Evolutionary conservation across 2,797 vertebrate species (phyloP), one percentile per base, ranked within the genome.

Genomic region (Uromys caudimaculatus): DNA sequence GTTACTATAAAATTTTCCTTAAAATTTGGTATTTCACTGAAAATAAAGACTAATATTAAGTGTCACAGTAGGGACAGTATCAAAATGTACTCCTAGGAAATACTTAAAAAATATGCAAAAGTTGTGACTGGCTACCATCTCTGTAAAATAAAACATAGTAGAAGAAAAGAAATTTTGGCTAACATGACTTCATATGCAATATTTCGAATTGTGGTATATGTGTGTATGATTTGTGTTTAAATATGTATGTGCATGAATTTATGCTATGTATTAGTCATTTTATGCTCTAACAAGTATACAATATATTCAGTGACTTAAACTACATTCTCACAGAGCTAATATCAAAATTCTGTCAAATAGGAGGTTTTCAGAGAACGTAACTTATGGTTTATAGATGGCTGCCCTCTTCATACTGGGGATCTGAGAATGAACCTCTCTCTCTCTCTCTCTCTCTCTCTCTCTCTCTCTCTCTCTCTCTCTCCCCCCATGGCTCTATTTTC

Each of bases 401-500:
- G 8, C 56, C n/a, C 62, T 13, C 5, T 16, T 73, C 21, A 29
- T 6, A 2, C 32, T 23, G 29, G 17, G 6, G 3, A n/a, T 10
- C 47, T 4, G 29, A 84, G 2, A 73, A 23, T 17, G 9, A 19
- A 2, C 4, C 12, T 10, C 11, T 38, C 27, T 71, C 38, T 35
- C 27, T 67, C 29, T 35, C 29, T 67, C 64, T 67, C 32, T 35
- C 64, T 35, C 64, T 67, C 64, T 67, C 64, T 16, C 64, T 64
- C 62, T 64, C 62, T 64, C 62, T 64, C 62, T 64, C 62, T 64
- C 62, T 32, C 62, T 64, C 62, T 64, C 62, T 64, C 62, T n/a
- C 24, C 19, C 32, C 54, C 9, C 2, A 8, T 3, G 10, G 3
- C 0, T 89, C 3, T 2, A n/a, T 12, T 2, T 29, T 52, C 6